A percentile compares a stretch with the other conserved stretches of the same genome.
Conservation (phyloP, 2,888 invertebrate genomes). For the Aelia acuminata region DNA sequence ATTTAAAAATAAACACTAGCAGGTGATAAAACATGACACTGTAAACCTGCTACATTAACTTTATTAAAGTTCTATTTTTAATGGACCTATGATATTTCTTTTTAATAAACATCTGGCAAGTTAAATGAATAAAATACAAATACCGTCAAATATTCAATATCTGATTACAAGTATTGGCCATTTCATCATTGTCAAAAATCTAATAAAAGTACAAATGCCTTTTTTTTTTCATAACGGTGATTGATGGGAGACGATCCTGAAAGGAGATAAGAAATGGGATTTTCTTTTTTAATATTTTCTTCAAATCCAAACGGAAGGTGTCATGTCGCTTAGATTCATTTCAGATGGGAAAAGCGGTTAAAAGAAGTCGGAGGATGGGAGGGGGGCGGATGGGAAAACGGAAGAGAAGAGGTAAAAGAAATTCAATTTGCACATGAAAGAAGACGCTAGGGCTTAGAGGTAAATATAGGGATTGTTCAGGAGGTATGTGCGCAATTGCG, state of each 20-base stretch:
- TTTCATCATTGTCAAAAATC: slow-evolving; percentile 44
- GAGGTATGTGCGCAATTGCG: slow-evolving; percentile 42
- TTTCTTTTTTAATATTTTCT: slow-evolving; percentile 44
- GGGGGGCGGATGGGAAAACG: not conserved
- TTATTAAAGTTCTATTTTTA: too few relatives aligned
- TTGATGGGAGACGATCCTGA: not conserved
- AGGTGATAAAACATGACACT: too few relatives aligned
- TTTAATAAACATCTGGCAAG: not conserved
- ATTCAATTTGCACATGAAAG: slow-evolving; percentile 56
- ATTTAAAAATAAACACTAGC: too few relatives aligned
- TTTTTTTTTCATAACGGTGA: not conserved
- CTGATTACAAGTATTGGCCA: not conserved
- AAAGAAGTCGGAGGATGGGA: not conserved
- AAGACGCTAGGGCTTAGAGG: slow-evolving; percentile 5
- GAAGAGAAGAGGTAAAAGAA: slow-evolving; percentile 39
- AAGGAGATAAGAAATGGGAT: slow-evolving; percentile 35
- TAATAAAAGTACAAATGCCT: slow-evolving; percentile 46
- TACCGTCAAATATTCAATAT: not conserved
- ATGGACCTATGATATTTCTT: too few relatives aligned
- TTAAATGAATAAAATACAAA: not conserved
- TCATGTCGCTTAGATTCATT: slow-evolving; percentile 43
- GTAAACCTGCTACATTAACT: too few relatives aligned
- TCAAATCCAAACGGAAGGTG: slow-evolving; percentile 46
- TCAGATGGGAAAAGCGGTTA: slow-evolving; percentile 11
- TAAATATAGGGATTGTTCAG: slow-evolving; percentile 47